Base-by-base conservation (phyloP, 2,888 invertebrate species). In the Orthosia gracilis region DNA sequence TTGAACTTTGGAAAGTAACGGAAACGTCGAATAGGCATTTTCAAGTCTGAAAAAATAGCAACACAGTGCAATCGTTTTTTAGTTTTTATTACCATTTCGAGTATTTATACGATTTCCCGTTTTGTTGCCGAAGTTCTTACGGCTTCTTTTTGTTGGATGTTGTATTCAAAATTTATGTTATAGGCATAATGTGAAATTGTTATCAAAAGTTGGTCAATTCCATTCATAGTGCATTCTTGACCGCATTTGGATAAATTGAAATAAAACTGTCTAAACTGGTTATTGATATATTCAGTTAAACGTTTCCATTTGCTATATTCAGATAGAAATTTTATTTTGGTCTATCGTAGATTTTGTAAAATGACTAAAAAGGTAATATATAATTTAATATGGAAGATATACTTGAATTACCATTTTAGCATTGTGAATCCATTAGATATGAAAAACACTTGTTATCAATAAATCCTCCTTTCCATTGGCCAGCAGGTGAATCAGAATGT, bases 161-260 rank as follows among this genome's bases (percentile, higher is more conserved):
- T 45, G 11, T 55, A 21, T 52, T 54, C 21, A 54, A 57, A 12
- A 18, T 49, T 17, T 45, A n/a, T n/a, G n/a, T n/a, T n/a, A 45
- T 21, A 69, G 52, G 26, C 18, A 13, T 63, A 31, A 49, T 57
- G 62, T 61, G 50, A 67, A 71, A 76, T 65, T 67, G 15, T 55
- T 21, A 52, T 45, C n/a, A 52, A 69, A 69, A 72, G 65, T 83
- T 80, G 71, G 76, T 73, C 67, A 74, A 72, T 74, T 61, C 54
- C 61, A 73, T 80, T 79, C 68, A 50, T 73, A 61, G 31, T 70
- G 31, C 59, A 69, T 77, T 77, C 75, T 76, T 83, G 68, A 79
- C 71, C 65, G 67, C 69, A 72, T 40, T 79, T 58, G 61, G 67
- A 70, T 81, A 69, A 72, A 76, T 78, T 57, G 13, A 64, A 81